phyloP scores from a whole-genome alignment of 2,888 invertebrate genomes.

The Tiphia femorata region DNA sequence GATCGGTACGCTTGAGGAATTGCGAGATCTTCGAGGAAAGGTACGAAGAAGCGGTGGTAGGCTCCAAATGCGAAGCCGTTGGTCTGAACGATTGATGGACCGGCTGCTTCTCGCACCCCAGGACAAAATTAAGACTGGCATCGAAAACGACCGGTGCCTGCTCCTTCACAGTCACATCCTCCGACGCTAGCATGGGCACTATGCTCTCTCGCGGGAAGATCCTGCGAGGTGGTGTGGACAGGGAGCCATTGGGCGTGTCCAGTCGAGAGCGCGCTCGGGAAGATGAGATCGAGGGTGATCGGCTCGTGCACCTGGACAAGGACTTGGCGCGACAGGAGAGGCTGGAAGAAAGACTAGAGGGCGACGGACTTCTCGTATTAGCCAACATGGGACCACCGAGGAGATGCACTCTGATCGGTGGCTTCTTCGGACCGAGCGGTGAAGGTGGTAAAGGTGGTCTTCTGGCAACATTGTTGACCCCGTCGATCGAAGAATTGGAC shows the following conservation, averaged over 20 bases:
- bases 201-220: constrained; percentile 75
- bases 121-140: constrained; percentile 83
- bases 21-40: constrained; percentile 83
- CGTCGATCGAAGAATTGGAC: no score
- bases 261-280: constrained; percentile 21
- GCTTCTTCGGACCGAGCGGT: constrained; percentile 9
- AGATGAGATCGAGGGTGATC: constrained; percentile 28
- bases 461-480: neutral
- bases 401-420: constrained; percentile 16
- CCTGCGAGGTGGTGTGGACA: constrained; percentile 72
- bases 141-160: constrained; percentile 86
- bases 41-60: constrained; percentile 82
- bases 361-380: constrained; percentile 37
- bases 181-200: constrained; percentile 69
- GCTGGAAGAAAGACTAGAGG: constrained; percentile 36
- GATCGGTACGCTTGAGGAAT: constrained; percentile 86
- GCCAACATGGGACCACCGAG: neutral
- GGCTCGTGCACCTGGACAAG: constrained; percentile 2
- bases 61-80: constrained; percentile 82
- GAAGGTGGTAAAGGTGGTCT: constrained; percentile 40
- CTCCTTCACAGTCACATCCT: constrained; percentile 77
- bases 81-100: constrained; percentile 77
- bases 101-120: constrained; percentile 81
- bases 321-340: constrained; percentile 30
- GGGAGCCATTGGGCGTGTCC: constrained; percentile 14